Evolutionary conservation across 1,140 invertebrate species (phyloP).

Genomic region (Hydropsyche tenuis): DNA sequence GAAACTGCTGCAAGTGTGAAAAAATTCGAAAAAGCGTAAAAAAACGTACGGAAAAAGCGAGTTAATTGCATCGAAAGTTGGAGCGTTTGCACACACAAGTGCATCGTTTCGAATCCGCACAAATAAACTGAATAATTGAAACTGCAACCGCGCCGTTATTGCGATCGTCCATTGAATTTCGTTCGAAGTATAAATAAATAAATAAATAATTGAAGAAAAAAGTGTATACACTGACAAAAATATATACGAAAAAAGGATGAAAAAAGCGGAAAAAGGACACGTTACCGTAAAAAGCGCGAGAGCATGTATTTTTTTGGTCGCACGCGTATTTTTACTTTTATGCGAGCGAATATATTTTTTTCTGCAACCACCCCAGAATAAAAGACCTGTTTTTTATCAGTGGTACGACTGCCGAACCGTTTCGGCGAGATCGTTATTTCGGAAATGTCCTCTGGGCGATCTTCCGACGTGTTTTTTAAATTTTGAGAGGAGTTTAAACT

Average conservation of each 20-base stretch:
- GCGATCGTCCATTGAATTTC: not conserved
- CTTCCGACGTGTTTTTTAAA: too few species aligned
- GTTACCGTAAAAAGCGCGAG: conserved; percentile 12
- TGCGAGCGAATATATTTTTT: too few species aligned
- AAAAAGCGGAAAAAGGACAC: not conserved
- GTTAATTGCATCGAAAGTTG: conserved; percentile 8
- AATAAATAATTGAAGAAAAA: not conserved
- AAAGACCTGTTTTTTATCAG: conserved; percentile 31
- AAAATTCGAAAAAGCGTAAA: too few species aligned
- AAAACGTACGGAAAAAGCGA: too few species aligned
- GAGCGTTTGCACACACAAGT: not conserved
- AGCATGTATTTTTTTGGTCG: not conserved
- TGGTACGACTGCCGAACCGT: conserved; percentile 5
- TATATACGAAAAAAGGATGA: not conserved
- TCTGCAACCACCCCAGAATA: not conserved
- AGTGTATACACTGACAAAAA: not conserved
- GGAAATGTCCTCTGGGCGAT: conserved; percentile 21
- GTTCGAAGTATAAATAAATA: not conserved
- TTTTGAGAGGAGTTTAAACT: too few species aligned
- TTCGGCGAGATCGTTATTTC: conserved; percentile 32
- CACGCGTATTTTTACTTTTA: conserved; percentile 6
- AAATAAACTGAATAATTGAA: conserved; percentile 26
- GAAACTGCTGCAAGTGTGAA: too few species aligned
- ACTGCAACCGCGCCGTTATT: conserved; percentile 8
- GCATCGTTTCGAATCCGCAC: not conserved